Conservation (phyloP, 1,140 invertebrate genomes). For the Macrosteles quadrilineatus region DNA sequence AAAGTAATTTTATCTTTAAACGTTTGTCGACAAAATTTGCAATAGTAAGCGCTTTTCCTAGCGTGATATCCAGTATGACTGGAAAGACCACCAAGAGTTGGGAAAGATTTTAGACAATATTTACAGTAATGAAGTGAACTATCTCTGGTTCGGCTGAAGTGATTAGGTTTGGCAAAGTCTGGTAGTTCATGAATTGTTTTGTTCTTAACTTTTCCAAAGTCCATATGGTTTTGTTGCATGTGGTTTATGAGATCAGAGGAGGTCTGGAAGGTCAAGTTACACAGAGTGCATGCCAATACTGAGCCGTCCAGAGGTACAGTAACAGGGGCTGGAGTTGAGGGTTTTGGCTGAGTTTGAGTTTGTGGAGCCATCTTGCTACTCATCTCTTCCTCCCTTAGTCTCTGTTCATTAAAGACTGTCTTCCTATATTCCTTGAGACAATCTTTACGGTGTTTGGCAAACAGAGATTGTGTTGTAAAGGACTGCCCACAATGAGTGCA, state of each 20-base stretch:
- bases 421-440: not conserved
- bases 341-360: not conserved
- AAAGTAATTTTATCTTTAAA: slow-evolving; percentile 56
- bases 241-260: slow-evolving; percentile 3
- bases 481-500: not conserved
- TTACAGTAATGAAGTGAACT: slow-evolving; percentile 18
- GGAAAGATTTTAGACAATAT: slow-evolving; percentile 40
- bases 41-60: slow-evolving; percentile 54
- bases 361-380: no score
- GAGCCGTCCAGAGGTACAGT: not conserved
- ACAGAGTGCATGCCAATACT: slow-evolving; percentile 22
- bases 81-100: slow-evolving; percentile 53
- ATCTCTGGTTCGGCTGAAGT: not conserved
- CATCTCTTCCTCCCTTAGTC: no score
- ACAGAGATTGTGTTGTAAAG: not conserved
- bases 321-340: not conserved
- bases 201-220: not conserved
- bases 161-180: slow-evolving; percentile 1
- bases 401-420: no score
- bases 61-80: slow-evolving; percentile 54
- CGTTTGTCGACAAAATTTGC: slow-evolving; percentile 59
- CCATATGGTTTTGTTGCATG: slow-evolving; percentile 20
- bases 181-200: not conserved
- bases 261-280: not conserved
- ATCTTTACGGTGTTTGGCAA: not conserved